Conservation (phyloP, 2,113 vertebrate species). For the Spilogale gracilis region DNA sequence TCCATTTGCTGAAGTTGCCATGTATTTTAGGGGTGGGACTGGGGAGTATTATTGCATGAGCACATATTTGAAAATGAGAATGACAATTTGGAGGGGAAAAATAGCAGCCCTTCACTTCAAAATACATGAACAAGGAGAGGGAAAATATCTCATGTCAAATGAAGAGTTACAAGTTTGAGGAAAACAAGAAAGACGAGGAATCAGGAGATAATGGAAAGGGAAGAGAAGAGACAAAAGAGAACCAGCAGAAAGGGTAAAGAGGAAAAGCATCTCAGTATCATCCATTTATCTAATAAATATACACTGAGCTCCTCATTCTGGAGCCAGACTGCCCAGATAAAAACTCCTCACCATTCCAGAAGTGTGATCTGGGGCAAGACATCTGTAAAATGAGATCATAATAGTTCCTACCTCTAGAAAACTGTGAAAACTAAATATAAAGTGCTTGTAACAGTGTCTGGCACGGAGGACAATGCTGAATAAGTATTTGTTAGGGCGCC, state of each 20-base stretch:
- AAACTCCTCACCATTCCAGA: background rate
- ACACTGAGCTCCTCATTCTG: background rate
- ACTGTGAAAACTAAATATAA: background rate
- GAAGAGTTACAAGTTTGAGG: background rate
- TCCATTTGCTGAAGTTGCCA: background rate
- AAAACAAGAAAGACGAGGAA: background rate
- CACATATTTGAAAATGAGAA: background rate
- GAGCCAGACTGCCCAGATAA: background rate
- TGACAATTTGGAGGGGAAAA: background rate
- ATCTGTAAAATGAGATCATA: background rate
- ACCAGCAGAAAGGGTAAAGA: background rate
- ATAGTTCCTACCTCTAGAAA: background rate
- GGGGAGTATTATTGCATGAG: background rate
- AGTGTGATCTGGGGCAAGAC: background rate
- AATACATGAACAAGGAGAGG: background rate
- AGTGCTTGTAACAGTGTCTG: background rate
- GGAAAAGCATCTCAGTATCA: background rate
- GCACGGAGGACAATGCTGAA: background rate
- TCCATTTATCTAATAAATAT: background rate
- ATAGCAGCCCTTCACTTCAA: background rate
- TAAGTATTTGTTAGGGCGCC: background rate
- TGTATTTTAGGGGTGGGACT: background rate
- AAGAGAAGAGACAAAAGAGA: background rate
- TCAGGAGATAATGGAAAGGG: background rate
- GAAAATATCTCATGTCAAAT: background rate